These are phyloP conservation scores for Myopa tessellatipennis DNA, from an alignment of 2,888 invertebrate species.

Conservation along the genomic window DNA sequence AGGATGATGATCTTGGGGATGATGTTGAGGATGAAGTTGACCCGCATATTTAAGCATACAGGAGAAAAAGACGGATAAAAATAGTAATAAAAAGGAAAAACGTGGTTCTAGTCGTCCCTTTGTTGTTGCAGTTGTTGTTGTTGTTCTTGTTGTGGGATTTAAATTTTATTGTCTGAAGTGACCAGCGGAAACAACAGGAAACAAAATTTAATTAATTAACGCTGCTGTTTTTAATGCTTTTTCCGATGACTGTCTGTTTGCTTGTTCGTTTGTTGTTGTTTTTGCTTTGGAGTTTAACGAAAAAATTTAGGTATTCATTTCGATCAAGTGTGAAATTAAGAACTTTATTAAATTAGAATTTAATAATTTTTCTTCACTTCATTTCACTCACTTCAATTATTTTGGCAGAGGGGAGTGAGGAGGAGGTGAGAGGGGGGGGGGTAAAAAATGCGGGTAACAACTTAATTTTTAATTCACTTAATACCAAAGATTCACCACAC, in stretches of 20 bases:
- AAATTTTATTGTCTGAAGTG: conserved; percentile 16
- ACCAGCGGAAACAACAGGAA: conserved; percentile 40
- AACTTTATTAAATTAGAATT: neutral
- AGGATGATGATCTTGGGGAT: neutral
- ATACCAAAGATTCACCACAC: too few species aligned
- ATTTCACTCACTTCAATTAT: too few species aligned
- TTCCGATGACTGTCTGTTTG: too few species aligned
- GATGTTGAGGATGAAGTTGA: neutral
- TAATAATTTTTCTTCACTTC: neutral
- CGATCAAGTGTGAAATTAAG: conserved; percentile 36
- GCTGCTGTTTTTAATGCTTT: too few species aligned
- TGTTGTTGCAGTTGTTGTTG: conserved; percentile 26
- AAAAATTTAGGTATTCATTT: too few species aligned
- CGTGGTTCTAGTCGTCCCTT: neutral
- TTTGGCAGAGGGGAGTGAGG: too few species aligned
- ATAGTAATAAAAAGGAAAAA: neutral
- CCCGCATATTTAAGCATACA: neutral
- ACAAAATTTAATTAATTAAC: conserved; percentile 35
- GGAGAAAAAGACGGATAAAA: neutral
- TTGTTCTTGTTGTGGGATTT: conserved; percentile 3
- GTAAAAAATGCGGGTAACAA: conserved; percentile 3
- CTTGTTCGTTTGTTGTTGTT: too few species aligned
- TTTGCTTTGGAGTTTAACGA: too few species aligned
- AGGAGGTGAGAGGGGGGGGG: neutral
- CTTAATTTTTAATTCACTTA: too few species aligned